Evolutionary conservation across 2,797 vertebrate genomes (phyloP).

Genomic region (Helarctos malayanus): DNA sequence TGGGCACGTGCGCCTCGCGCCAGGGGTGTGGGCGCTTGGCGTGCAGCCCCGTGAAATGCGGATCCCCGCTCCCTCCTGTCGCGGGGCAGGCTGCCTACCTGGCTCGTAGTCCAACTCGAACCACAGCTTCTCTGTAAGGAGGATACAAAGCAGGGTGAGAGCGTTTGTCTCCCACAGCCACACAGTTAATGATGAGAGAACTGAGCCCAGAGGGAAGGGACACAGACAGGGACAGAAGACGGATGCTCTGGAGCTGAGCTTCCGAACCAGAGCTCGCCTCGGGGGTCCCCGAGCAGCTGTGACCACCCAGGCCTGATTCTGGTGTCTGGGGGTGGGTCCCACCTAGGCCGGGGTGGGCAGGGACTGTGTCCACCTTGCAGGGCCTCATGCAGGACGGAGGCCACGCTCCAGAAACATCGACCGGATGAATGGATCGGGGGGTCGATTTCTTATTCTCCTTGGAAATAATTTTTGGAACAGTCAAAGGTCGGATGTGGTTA

Average conservation of each 20-base stretch:
- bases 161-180: background rate
- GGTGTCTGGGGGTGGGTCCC: too few species aligned
- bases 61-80: background rate
- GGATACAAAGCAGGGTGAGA: background rate
- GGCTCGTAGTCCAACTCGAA: conserved; percentile 83
- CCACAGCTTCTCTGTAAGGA: conserved; percentile 80
- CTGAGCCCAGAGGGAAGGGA: background rate
- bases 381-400: background rate
- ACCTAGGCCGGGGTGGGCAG: too few species aligned
- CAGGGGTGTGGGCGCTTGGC: background rate
- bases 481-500: background rate
- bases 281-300: background rate
- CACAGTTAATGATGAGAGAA: background rate
- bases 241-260: background rate
- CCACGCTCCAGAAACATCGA: background rate
- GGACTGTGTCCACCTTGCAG: too few species aligned
- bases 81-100: conserved; percentile 70
- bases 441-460: background rate
- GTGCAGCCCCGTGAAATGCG: accelerated
- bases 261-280: background rate
- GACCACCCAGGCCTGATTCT: too few species aligned
- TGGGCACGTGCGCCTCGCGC: background rate
- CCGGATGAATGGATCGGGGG: background rate
- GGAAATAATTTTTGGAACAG: background rate
- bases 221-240: background rate